Evolutionary conservation across 2,797 vertebrate species (phyloP).

Genomic region (Amniataba percoides): DNA sequence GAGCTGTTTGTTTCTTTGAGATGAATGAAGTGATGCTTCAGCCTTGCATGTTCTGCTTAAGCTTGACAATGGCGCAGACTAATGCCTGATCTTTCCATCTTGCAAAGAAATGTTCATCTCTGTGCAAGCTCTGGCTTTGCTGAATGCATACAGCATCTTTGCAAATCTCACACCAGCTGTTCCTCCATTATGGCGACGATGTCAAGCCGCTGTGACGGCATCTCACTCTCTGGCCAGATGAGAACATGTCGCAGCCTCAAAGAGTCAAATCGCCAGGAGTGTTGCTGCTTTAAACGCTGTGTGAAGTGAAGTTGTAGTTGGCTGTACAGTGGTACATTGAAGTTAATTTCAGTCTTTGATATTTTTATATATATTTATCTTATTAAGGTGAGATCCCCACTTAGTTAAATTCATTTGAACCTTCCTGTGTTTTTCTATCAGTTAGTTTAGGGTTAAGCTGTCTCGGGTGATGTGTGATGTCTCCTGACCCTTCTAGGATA

Average conservation of each 20-base stretch:
- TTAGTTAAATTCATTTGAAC: not conserved
- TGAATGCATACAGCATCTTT: not conserved
- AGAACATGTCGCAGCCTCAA: not conserved
- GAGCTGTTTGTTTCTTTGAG: conserved; percentile 14
- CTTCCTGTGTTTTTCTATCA: not conserved
- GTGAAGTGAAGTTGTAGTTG: too few relatives aligned
- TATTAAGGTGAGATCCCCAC: not conserved
- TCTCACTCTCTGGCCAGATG: conserved; percentile 2
- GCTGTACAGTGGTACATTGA: too few relatives aligned
- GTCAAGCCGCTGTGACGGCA: not conserved
- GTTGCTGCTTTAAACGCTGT: too few relatives aligned
- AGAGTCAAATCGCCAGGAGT: too few relatives aligned
- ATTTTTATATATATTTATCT: too few relatives aligned
- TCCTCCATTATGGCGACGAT: conserved; percentile 1
- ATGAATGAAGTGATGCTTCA: conserved; percentile 11
- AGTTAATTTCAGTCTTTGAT: too few relatives aligned
- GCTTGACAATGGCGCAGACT: not conserved
- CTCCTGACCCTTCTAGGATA: not conserved
- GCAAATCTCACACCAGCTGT: conserved; percentile 6
- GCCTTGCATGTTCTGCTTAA: not conserved
- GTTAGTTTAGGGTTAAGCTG: not conserved
- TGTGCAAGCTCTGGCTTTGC: not conserved
- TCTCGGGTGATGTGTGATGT: not conserved
- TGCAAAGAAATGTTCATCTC: not conserved
- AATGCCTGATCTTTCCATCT: not conserved